These are phyloP conservation scores for Cinara cedri DNA, from an alignment of 2,888 invertebrate species.

Conservation along the genomic window DNA sequence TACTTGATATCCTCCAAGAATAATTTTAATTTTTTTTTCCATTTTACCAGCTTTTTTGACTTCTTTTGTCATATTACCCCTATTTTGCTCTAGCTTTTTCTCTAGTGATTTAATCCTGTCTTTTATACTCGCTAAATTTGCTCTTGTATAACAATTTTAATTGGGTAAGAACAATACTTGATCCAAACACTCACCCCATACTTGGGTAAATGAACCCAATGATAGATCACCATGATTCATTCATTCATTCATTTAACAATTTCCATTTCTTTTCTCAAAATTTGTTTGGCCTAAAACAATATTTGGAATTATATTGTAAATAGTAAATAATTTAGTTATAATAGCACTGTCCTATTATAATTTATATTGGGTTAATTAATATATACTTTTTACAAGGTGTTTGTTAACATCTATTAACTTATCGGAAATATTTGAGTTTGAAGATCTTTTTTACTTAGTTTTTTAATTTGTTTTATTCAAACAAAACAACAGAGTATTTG, in stretches of 20 bases:
- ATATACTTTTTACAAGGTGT: no score
- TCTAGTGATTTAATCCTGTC: slow-evolving; percentile 93
- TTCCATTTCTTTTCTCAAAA: slow-evolving; percentile 84
- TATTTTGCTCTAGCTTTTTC: slow-evolving; percentile 88
- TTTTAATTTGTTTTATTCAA: no score
- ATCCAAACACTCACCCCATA: slow-evolving; percentile 95
- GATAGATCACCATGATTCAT: slow-evolving; percentile 96
- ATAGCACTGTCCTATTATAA: no score
- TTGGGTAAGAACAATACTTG: slow-evolving; percentile 91
- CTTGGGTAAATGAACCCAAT: slow-evolving; percentile 88
- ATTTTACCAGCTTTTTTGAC: slow-evolving; percentile 96
- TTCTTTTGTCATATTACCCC: slow-evolving; percentile 94
- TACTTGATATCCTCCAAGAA: slow-evolving; percentile 91
- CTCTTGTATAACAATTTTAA: slow-evolving; percentile 90
- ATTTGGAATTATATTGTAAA: slow-evolving; percentile 18
- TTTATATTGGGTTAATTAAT: no score
- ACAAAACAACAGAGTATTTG: no score
- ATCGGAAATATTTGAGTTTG: no score
- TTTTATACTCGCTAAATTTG: slow-evolving; percentile 93
- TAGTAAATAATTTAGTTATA: no score
- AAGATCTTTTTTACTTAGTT: no score
- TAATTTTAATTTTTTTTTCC: slow-evolving; percentile 94
- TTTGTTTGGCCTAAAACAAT: slow-evolving; percentile 67
- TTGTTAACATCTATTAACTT: no score
- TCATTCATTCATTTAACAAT: slow-evolving; percentile 85